These are phyloP conservation scores for Calliopum simillimum DNA, from an alignment of 2,888 invertebrate species.

Conservation along the genomic window DNA sequence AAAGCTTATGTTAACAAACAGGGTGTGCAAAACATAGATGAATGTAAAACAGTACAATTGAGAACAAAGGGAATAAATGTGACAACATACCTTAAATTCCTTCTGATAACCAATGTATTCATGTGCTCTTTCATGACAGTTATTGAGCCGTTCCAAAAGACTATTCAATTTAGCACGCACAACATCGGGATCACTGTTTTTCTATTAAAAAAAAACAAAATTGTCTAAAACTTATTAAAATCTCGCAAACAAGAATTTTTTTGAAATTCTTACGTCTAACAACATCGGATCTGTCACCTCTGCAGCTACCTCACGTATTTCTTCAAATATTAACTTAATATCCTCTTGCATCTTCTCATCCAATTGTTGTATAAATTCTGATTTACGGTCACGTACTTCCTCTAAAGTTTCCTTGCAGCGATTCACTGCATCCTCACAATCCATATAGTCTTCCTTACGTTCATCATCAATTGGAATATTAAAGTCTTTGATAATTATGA, in stretches of 20 bases:
- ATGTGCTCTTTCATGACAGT: constrained; percentile 76
- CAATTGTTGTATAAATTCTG: constrained; percentile 77
- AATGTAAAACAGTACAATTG: no score
- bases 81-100: constrained; percentile 77
- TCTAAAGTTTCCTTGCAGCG: constrained; percentile 74
- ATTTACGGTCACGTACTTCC: constrained; percentile 73
- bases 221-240: neutral
- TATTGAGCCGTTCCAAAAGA: constrained; percentile 73
- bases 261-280: constrained; percentile 56
- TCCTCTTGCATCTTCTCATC: constrained; percentile 82
- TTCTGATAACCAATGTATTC: constrained; percentile 86
- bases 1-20: no score
- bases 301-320: constrained; percentile 79
- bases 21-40: no score
- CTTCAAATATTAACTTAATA: constrained; percentile 77
- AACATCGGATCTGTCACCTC: constrained; percentile 71
- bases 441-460: constrained; percentile 70
- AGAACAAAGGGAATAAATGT: no score
- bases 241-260: neutral
- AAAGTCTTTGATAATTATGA: constrained; percentile 86
- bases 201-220: constrained; percentile 67
- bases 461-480: constrained; percentile 79
- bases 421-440: constrained; percentile 63
- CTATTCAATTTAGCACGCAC: constrained; percentile 75
- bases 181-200: constrained; percentile 76